phyloP scores from a whole-genome alignment of 2,797 vertebrate genomes.

The Eulemur rubriventer region DNA sequence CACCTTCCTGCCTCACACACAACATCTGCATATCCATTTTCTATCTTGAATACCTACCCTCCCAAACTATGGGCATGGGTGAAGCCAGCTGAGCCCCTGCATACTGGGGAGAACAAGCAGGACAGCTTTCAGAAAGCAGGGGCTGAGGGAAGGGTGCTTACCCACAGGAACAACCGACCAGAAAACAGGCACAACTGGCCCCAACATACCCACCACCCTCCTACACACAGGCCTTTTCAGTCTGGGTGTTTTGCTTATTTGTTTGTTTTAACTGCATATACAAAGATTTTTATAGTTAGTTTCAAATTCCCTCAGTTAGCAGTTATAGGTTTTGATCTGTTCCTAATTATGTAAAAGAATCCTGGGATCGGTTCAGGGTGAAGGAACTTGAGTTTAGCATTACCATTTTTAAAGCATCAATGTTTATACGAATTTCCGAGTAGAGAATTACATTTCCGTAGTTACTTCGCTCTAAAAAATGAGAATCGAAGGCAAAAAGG shows the following conservation, averaged over 20 bases:
- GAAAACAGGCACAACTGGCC: background rate
- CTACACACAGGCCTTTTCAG: conserved; percentile 53
- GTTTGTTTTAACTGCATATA: conserved; percentile 33
- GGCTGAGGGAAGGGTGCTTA: background rate
- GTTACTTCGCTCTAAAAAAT: conserved; percentile 49
- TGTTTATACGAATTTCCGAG: conserved; percentile 13
- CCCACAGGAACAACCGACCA: background rate
- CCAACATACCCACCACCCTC: background rate
- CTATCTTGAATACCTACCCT: background rate
- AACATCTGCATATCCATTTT: background rate
- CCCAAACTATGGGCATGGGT: background rate
- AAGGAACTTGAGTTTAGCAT: conserved; percentile 33
- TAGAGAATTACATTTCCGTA: conserved; percentile 41
- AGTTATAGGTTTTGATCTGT: conserved; percentile 50
- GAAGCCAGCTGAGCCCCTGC: background rate
- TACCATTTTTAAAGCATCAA: conserved; percentile 4
- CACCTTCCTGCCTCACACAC: background rate
- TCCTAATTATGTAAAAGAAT: conserved; percentile 61
- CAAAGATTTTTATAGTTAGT: conserved; percentile 58
- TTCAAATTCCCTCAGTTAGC: background rate
- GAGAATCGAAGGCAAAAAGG: background rate
- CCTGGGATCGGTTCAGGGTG: conserved; percentile 3
- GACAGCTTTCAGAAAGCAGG: background rate
- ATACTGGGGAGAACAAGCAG: background rate
- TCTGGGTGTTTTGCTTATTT: background rate